Evolutionary conservation across 2,113 vertebrate genomes (phyloP).

Genomic region (Pungitius pungitius): DNA sequence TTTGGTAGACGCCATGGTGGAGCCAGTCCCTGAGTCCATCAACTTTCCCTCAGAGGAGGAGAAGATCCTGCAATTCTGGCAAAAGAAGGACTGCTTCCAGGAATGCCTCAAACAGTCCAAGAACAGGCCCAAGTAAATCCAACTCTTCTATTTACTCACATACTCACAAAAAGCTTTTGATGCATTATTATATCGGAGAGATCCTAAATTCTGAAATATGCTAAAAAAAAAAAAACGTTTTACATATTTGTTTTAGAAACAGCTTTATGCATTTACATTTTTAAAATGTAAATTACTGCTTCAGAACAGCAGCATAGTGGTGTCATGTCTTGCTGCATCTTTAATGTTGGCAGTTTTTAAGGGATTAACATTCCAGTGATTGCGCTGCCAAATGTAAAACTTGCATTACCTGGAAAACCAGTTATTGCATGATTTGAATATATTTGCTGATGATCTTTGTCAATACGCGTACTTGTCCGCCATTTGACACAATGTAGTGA

Average conservation of each 20-base stretch:
- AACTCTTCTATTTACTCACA: neutral
- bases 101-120: conserved; percentile 96
- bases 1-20: conserved; percentile 84
- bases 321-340: no score
- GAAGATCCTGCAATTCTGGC: conserved; percentile 89
- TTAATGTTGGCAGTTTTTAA: neutral
- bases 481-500: neutral
- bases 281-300: no score
- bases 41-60: conserved; percentile 92
- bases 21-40: conserved; percentile 91
- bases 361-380: neutral
- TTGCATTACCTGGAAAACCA: conserved; percentile 26
- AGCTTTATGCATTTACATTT: no score
- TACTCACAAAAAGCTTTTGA: neutral
- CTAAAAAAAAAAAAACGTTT: neutral
- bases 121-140: conserved; percentile 87
- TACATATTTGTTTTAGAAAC: neutral
- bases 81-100: conserved; percentile 89
- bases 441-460: neutral
- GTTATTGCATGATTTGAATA: neutral
- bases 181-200: neutral
- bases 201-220: neutral
- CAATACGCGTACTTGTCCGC: neutral
- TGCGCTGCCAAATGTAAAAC: neutral
- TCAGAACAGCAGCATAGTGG: neutral